phyloP scores from a whole-genome alignment of 2,888 invertebrate species.

The Calliphora vomitoria region DNA sequence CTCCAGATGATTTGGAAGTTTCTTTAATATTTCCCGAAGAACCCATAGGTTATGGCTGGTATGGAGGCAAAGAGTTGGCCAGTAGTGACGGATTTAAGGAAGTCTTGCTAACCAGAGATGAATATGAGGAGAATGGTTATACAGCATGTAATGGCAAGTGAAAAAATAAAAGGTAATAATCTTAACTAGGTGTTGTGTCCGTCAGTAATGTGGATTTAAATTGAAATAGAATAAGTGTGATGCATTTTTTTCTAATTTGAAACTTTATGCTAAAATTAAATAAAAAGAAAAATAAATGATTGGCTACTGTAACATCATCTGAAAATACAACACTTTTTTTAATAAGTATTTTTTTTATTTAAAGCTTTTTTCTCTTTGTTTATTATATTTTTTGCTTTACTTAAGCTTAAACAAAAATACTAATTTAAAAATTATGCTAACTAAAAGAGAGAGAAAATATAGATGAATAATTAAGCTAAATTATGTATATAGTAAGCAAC shows the following conservation, averaged over 20 bases:
- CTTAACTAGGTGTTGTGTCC: too few relatives aligned
- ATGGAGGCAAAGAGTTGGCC: slow-evolving; percentile 92
- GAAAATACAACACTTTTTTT: neutral
- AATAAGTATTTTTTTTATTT: slow-evolving; percentile 45
- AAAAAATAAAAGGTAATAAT: too few relatives aligned
- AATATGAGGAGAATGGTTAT: slow-evolving; percentile 95
- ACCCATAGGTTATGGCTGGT: slow-evolving; percentile 94
- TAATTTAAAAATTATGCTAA: slow-evolving; percentile 53
- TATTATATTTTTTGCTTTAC: neutral
- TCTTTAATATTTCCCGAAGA: slow-evolving; percentile 89
- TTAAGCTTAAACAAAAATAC: slow-evolving; percentile 60
- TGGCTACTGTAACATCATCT: too few relatives aligned
- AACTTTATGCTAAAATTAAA: neutral
- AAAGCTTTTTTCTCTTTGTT: slow-evolving; percentile 14
- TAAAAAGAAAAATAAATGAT: neutral
- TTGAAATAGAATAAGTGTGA: too few relatives aligned
- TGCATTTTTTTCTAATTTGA: too few relatives aligned
- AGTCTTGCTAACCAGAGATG: slow-evolving; percentile 91
- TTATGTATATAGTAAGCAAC: slow-evolving; percentile 44
- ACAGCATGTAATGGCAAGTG: slow-evolving; percentile 75
- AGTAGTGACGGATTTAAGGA: slow-evolving; percentile 90
- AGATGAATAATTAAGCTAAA: slow-evolving; percentile 35
- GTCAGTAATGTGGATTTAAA: too few relatives aligned
- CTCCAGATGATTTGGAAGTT: slow-evolving; percentile 91
- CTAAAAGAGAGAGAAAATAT: slow-evolving; percentile 7